Conservation (phyloP, 2,113 vertebrate genomes). For the Aphyosemion australe region DNA sequence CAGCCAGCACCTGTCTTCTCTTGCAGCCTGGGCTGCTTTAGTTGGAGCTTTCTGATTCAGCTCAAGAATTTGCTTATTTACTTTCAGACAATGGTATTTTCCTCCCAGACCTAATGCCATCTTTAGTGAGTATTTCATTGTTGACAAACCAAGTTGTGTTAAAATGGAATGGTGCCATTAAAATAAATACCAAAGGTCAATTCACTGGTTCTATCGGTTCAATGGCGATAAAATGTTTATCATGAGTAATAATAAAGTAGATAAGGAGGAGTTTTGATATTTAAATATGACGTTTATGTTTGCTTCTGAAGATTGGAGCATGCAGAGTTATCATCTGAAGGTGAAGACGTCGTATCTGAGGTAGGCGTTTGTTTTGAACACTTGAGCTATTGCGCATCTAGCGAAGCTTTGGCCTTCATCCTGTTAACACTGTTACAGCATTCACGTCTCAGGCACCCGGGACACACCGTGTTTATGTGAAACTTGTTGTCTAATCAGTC, state of each 20-base stretch:
- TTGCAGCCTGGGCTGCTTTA: too few relatives aligned
- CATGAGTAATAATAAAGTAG: slow-evolving; percentile 6
- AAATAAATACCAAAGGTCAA: slow-evolving; percentile 34
- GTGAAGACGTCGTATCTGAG: slow-evolving; percentile 34
- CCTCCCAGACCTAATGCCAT: background rate
- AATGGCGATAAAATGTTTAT: slow-evolving; percentile 48
- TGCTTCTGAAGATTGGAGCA: background rate
- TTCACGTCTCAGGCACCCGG: slow-evolving; percentile 12
- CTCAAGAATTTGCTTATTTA: too few relatives aligned
- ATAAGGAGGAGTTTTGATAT: slow-evolving; percentile 3
- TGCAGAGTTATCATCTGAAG: slow-evolving; percentile 10
- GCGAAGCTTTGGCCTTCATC: slow-evolving; percentile 42
- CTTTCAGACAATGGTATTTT: background rate
- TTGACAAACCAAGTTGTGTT: background rate
- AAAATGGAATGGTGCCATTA: background rate
- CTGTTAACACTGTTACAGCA: background rate
- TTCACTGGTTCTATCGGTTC: slow-evolving; percentile 28
- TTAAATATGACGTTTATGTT: slow-evolving; percentile 15
- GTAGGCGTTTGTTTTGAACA: slow-evolving; percentile 46
- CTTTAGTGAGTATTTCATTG: background rate
- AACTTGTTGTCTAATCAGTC: background rate
- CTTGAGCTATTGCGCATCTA: slow-evolving; percentile 33
- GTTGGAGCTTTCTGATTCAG: too few relatives aligned
- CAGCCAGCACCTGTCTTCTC: background rate
- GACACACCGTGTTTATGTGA: background rate